Evolutionary conservation across 2,113 vertebrate species (phyloP).

Genomic region (Limnothrissa miodon): DNA sequence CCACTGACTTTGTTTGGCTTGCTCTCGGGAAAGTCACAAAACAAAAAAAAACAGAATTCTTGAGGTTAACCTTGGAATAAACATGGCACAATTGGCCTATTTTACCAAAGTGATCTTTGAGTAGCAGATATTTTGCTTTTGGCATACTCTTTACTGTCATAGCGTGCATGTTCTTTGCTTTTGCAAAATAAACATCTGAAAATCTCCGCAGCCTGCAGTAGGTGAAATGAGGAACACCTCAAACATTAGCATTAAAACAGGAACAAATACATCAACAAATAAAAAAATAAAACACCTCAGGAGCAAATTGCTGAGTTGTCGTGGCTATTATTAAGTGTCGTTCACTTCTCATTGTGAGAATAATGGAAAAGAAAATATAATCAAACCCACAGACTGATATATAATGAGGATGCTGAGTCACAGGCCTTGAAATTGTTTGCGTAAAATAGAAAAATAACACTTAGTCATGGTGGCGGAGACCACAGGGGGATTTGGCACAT

Average conservation of each 20-base stretch:
- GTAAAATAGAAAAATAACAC: conserved; percentile 4
- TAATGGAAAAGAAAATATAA: background rate
- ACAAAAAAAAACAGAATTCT: background rate
- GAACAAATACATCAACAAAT: background rate
- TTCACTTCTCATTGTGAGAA: background rate
- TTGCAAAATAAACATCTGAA: background rate
- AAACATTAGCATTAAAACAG: background rate
- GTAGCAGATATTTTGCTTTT: no score
- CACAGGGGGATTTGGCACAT: background rate
- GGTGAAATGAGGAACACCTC: background rate
- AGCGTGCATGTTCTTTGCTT: no score
- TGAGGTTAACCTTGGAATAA: no score
- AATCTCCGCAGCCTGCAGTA: background rate
- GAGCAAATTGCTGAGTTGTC: background rate
- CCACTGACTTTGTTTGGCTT: background rate
- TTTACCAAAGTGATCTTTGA: no score
- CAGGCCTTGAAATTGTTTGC: background rate
- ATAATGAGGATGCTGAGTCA: background rate
- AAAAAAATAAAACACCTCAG: background rate
- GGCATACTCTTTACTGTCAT: no score
- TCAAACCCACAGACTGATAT: background rate
- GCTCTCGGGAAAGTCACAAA: background rate
- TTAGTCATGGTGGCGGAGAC: background rate
- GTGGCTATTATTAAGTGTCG: background rate
- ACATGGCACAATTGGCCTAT: no score